Percentiles rank a stretch among this genome's conserved stretches.
phyloP scores from a whole-genome alignment of 2,888 invertebrate genomes.

The Ramazzottius varieornatus region DNA sequence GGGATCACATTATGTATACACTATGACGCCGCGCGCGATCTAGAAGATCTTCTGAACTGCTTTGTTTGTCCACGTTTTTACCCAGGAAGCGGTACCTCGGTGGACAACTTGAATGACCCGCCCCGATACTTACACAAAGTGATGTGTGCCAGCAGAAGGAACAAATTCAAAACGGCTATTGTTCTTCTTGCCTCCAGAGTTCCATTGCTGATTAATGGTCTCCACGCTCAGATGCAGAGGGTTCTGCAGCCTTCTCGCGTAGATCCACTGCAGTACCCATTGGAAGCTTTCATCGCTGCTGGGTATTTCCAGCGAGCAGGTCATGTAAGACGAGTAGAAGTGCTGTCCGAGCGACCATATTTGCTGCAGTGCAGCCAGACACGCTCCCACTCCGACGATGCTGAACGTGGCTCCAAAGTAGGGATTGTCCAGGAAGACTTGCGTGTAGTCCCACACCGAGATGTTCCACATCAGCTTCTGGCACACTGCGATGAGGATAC shows the following conservation, averaged over 20 bases:
- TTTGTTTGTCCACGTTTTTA: too few relatives aligned
- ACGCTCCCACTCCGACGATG: background rate
- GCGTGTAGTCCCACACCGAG: background rate
- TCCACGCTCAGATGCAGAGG: background rate
- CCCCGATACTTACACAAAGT: background rate
- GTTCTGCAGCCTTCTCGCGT: background rate
- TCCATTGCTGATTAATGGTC: background rate
- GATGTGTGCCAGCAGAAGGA: background rate
- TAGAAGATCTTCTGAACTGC: too few relatives aligned
- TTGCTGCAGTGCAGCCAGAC: background rate
- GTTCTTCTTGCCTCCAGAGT: background rate
- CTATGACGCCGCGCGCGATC: too few relatives aligned
- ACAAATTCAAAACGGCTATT: background rate
- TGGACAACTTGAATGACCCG: too few relatives aligned
- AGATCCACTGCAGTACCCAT: conserved; percentile 3
- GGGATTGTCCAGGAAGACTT: background rate
- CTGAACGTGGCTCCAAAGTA: background rate
- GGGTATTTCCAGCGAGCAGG: background rate
- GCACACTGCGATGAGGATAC: background rate
- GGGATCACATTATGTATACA: too few relatives aligned
- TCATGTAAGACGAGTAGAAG: background rate
- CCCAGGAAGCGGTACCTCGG: too few relatives aligned
- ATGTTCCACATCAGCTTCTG: background rate
- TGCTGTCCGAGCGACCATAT: conserved; percentile 1
- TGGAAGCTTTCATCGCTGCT: background rate